Conservation (phyloP, 1,140 invertebrate genomes). For the Popillia japonica region DNA sequence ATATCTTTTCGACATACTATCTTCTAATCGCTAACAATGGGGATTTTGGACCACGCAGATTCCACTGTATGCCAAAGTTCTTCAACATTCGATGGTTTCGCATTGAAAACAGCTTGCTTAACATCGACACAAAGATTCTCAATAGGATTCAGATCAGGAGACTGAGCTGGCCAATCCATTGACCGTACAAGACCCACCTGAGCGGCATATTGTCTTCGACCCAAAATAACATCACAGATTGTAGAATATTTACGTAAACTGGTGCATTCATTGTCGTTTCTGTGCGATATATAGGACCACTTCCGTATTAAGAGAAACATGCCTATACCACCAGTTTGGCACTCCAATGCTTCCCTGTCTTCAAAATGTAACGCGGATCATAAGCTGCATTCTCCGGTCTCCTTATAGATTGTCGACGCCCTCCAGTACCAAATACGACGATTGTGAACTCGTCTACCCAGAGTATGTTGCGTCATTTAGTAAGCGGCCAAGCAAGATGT, state of each 20-base stretch:
- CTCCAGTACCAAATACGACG: slow-evolving; percentile 12
- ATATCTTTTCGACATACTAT: too few relatives aligned
- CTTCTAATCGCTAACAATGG: background rate
- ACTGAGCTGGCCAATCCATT: slow-evolving; percentile 53
- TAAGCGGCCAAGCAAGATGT: background rate
- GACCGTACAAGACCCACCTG: slow-evolving; percentile 45
- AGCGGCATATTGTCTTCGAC: slow-evolving; percentile 42
- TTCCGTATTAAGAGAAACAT: background rate
- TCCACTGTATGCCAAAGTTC: background rate
- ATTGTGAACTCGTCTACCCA: background rate
- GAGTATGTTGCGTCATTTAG: slow-evolving; percentile 26
- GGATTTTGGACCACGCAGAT: background rate
- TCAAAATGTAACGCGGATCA: background rate
- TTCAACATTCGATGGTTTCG: background rate
- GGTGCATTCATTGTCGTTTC: background rate
- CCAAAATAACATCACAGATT: slow-evolving; percentile 43
- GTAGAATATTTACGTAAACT: background rate
- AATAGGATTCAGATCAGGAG: slow-evolving; percentile 58
- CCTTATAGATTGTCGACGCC: background rate
- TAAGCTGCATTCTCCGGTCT: background rate
- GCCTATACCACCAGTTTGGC: background rate
- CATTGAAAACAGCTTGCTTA: slow-evolving; percentile 40
- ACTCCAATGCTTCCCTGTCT: background rate
- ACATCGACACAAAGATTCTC: slow-evolving; percentile 56
- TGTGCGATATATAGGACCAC: background rate